These are phyloP conservation scores for Poicephalus gulielmi DNA, from an alignment of 2,113 vertebrate species.

Conservation along the genomic window DNA sequence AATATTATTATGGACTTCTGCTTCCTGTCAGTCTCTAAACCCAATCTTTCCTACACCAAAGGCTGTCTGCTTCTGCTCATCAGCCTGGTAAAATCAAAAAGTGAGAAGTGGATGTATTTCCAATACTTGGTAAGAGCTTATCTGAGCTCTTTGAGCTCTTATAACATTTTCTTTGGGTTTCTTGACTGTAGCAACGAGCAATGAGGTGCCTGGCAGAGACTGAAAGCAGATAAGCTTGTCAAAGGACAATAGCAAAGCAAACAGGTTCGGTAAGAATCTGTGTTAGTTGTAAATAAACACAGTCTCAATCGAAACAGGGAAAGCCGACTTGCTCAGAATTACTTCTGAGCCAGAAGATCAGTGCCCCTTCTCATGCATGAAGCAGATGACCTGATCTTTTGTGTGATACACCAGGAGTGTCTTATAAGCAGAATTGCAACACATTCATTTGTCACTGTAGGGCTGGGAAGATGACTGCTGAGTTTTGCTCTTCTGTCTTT, in stretches of 20 bases:
- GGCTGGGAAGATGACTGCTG: not conserved
- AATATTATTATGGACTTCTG: not conserved
- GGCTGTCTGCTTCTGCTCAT: not conserved
- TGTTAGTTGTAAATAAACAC: not conserved
- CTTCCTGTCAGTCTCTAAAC: not conserved
- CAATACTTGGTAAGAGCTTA: not conserved
- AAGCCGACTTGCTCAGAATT: not conserved
- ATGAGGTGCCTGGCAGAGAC: not conserved
- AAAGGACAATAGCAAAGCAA: not conserved
- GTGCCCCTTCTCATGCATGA: not conserved
- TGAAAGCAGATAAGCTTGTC: not conserved
- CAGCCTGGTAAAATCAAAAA: not conserved
- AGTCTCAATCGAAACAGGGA: not conserved
- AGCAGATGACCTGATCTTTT: not conserved
- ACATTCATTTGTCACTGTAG: not conserved
- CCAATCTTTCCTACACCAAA: not conserved
- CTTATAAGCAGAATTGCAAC: not conserved
- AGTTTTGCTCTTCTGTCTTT: not conserved
- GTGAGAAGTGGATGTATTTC: not conserved
- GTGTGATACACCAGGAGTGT: not conserved
- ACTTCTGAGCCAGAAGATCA: not conserved
- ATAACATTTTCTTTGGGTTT: fast-evolving
- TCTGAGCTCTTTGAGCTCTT: not conserved
- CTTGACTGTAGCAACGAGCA: not conserved
- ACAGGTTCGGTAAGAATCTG: not conserved